These are phyloP conservation scores for Heterodera schachtii DNA, from an alignment of 1,140 invertebrate genomes.

Conservation along the genomic window DNA sequence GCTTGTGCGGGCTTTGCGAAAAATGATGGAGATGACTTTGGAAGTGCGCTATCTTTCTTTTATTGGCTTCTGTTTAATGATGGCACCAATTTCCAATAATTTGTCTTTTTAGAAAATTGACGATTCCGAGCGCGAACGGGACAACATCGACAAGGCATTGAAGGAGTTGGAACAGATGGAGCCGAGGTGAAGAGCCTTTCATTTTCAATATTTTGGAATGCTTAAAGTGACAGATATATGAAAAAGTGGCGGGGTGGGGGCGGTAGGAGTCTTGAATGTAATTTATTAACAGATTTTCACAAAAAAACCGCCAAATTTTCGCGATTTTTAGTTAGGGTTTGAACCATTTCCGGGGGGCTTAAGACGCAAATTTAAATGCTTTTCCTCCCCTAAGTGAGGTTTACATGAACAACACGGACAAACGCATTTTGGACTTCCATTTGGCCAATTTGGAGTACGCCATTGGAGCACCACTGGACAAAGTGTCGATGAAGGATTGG, in stretches of 20 bases:
- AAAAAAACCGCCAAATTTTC: too few relatives aligned
- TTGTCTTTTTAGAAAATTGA: constrained; percentile 10
- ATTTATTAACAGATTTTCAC: too few relatives aligned
- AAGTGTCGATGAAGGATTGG: constrained; percentile 79
- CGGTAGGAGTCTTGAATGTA: too few relatives aligned
- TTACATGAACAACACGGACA: constrained; percentile 88
- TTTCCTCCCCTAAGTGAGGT: constrained; percentile 75
- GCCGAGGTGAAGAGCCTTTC: too few relatives aligned
- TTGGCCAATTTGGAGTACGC: constrained; percentile 82
- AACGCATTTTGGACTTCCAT: constrained; percentile 97
- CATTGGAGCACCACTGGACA: constrained; percentile 40
- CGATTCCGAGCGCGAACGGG: background rate
- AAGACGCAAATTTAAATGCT: too few relatives aligned
- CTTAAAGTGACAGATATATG: too few relatives aligned
- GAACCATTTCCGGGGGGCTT: too few relatives aligned
- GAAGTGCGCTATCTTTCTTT: background rate
- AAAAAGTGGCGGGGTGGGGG: too few relatives aligned
- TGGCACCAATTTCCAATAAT: too few relatives aligned
- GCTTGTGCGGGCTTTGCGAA: background rate
- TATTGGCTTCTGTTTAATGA: background rate
- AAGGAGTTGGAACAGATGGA: background rate
- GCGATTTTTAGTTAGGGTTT: too few relatives aligned
- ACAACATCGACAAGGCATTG: constrained; percentile 5
- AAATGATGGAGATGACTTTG: background rate
- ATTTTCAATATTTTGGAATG: too few relatives aligned